Evolutionary conservation across 2,797 vertebrate genomes (phyloP), one percentile per base, ranked within the genome.

Genomic region (Lagothrix lagotricha): DNA sequence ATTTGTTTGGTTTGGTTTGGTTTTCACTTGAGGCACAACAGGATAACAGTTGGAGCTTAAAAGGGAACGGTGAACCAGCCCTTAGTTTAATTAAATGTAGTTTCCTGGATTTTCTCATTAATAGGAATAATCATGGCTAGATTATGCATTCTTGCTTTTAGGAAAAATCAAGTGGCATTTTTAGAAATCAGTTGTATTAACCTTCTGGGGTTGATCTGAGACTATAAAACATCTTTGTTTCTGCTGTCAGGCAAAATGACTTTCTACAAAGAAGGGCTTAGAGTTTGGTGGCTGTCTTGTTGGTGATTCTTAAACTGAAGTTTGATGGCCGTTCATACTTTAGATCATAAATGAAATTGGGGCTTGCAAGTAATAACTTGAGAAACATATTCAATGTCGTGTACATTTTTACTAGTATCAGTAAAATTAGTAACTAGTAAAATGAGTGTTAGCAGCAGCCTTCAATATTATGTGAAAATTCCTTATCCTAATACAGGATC

Each of bases 401-500:
- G 3, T 52, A 26, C 39, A 4, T 76, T 93, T 97, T 80, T 91
- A 87, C 26, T 64, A 73, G 7, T 77, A 79, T 79, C 92, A 76
- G 30, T 77, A 76, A 94, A 83, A 87, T 75, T 75, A 73, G 17
- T 83, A 75, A 84, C 57, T 86, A 67, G 28, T 80, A 64, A 81
- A 92, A 72, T 90, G 44, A 95, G 20, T 54, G 36, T 90, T 83
- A 41, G 44, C 30, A 93, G 39, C 17, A 94, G 24, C 52, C 2
- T 33, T 90, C 7, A 80, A 11, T 88, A 81, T 82, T 94, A 85
- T 85, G 28, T 96, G 57, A 91, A 94, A 96, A 72, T 44, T 95
- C 14, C 84, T 93, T 39, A 57, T 92, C 26, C 94, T 88, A 52
- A 90, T 97, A 14, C 97, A 99, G 99, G 99, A 99, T 93, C 98